A percentile compares a stretch with the other conserved stretches of the same genome.
phyloP scores from a whole-genome alignment of 2,888 invertebrate species.

The Tanypteryx hageni region DNA sequence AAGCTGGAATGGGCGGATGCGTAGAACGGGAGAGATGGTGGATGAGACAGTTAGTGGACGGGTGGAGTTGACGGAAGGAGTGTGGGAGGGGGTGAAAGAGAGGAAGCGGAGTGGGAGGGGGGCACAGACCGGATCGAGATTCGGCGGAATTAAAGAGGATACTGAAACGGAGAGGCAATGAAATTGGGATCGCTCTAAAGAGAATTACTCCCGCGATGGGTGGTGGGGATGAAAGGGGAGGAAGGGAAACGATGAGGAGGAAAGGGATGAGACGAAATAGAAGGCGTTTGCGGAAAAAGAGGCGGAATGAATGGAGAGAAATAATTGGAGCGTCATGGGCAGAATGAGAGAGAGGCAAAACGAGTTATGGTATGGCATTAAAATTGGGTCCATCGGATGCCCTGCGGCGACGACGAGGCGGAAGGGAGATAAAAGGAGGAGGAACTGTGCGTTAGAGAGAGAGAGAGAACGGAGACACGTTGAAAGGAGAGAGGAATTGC shows the following conservation, averaged over 20 bases:
- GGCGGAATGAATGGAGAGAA: not conserved
- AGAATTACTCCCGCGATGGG: not conserved
- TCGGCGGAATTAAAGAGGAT: not conserved
- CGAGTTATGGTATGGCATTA: conserved; percentile 11
- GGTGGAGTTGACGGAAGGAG: not conserved
- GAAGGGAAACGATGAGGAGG: not conserved
- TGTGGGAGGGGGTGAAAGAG: not conserved
- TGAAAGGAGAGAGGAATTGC: not conserved
- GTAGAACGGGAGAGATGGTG: not conserved
- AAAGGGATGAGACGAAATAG: no score
- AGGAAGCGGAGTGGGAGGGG: not conserved
- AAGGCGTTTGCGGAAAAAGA: not conserved
- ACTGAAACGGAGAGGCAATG: not conserved
- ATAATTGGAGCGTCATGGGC: conserved; percentile 13
- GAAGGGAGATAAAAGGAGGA: not conserved
- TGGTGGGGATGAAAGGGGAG: not conserved
- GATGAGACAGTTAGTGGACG: no score
- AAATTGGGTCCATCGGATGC: conserved; percentile 16
- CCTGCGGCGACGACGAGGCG: not conserved
- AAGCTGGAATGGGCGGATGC: not conserved
- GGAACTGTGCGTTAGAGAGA: no score
- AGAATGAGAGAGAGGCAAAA: not conserved
- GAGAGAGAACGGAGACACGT: not conserved
- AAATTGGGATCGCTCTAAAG: conserved; percentile 22
- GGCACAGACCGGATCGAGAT: not conserved